phyloP scores from a whole-genome alignment of 2,888 invertebrate genomes.

The Priocnemis perturbator region DNA sequence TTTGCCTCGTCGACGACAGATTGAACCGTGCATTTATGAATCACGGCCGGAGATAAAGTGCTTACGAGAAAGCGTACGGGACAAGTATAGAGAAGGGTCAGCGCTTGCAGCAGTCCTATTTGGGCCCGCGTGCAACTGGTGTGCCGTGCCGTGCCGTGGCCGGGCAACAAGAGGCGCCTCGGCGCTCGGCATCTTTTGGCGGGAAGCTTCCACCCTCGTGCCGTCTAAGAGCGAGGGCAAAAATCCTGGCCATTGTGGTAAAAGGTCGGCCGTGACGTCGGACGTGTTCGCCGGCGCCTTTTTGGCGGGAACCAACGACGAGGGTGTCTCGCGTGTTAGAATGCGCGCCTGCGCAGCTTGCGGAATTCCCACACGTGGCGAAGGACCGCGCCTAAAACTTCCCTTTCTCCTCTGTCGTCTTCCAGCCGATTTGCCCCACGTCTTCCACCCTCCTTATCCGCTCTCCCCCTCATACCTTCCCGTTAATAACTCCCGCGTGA shows the following conservation, averaged over 20 bases:
- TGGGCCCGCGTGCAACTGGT: too few species aligned
- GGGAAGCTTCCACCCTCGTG: conserved; percentile 33
- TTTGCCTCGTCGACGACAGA: too few species aligned
- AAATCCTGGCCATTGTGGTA: conserved; percentile 34
- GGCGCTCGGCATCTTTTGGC: conserved; percentile 23
- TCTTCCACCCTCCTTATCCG: conserved; percentile 1
- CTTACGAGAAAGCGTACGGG: too few species aligned
- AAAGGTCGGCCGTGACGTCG: conserved; percentile 35
- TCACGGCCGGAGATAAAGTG: too few species aligned
- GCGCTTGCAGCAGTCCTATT: too few species aligned
- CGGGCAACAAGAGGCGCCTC: too few species aligned
- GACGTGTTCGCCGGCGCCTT: conserved; percentile 22
- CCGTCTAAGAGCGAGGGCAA: background rate
- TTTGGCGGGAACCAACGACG: conserved; percentile 54
- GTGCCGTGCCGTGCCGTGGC: too few species aligned
- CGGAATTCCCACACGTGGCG: conserved; percentile 63
- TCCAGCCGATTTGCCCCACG: background rate
- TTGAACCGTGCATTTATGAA: too few species aligned
- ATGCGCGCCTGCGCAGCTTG: conserved; percentile 63
- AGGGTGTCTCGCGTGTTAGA: conserved; percentile 42
- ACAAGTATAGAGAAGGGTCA: too few species aligned
- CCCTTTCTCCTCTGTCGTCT: conserved; percentile 45
- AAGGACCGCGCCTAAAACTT: conserved; percentile 54
- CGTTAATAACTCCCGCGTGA: background rate
- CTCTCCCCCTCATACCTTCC: background rate